Evolutionary conservation across 2,113 vertebrate species (phyloP).

Genomic region (Acrocephalus kingi): DNA sequence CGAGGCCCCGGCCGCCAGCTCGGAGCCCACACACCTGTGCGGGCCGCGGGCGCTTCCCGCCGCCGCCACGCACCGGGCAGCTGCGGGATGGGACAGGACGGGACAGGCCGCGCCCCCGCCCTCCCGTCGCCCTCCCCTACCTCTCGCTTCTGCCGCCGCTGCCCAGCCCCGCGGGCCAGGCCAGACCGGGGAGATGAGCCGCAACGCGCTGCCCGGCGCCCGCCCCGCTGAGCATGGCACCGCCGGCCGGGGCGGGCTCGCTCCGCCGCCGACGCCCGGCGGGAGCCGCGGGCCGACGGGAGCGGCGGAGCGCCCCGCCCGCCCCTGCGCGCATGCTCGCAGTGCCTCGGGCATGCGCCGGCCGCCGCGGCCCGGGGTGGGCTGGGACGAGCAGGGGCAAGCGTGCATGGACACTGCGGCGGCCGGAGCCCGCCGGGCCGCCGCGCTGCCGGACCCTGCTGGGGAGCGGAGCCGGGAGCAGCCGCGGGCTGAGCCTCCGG

Average conservation of each 20-base stretch:
- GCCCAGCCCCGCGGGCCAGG: neutral
- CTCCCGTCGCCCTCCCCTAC: neutral
- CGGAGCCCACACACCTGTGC: neutral
- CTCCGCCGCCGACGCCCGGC: neutral
- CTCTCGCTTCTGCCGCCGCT: neutral
- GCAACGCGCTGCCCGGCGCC: neutral
- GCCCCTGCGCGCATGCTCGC: neutral
- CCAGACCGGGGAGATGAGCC: neutral
- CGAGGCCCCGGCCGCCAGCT: neutral
- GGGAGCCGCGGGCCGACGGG: neutral
- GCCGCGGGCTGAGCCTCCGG: neutral
- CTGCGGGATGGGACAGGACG: neutral
- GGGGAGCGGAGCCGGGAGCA: neutral
- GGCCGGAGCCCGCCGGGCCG: too few species aligned
- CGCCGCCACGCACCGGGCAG: neutral
- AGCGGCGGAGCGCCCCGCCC: neutral
- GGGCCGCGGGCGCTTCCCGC: neutral
- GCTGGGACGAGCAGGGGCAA: too few species aligned
- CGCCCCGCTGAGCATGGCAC: neutral
- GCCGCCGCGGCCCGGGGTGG: neutral
- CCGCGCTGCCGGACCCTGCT: too few species aligned
- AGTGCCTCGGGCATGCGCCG: neutral
- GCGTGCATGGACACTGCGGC: neutral
- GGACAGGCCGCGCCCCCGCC: neutral
- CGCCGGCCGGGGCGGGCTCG: neutral